Percentiles rank a stretch among this genome's conserved stretches.
Conservation (phyloP, 92 coral and sea anemone species). For the Isaurus tuberculatus region DNA sequence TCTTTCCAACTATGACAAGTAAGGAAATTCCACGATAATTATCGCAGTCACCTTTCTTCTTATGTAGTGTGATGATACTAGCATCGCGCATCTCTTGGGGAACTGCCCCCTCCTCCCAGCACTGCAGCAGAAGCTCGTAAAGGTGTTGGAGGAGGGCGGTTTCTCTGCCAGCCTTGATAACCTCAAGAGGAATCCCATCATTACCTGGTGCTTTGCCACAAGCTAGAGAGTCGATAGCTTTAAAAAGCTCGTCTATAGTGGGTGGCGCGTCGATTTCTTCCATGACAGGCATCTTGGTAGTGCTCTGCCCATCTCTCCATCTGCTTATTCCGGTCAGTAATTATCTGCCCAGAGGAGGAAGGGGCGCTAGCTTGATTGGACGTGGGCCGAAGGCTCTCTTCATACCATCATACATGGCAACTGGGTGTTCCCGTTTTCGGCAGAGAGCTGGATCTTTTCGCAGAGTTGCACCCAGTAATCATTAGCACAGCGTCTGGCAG, state of each 20-base stretch:
- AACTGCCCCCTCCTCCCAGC: too few relatives aligned
- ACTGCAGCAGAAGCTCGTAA: too few relatives aligned
- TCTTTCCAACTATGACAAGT: too few relatives aligned
- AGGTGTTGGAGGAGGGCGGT: too few relatives aligned
- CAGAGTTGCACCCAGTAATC: conserved; percentile 2
- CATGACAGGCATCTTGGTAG: not conserved
- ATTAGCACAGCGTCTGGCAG: not conserved
- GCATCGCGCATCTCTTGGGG: too few relatives aligned
- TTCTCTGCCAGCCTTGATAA: too few relatives aligned
- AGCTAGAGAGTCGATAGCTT: too few relatives aligned
- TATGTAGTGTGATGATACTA: too few relatives aligned
- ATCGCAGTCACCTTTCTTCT: too few relatives aligned
- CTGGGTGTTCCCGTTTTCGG: not conserved
- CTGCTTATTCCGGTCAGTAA: not conserved
- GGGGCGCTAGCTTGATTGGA: conserved; percentile 7
- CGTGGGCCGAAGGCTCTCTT: conserved; percentile 11
- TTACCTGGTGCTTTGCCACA: too few relatives aligned
- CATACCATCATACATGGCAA: not conserved
- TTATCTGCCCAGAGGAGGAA: not conserved
- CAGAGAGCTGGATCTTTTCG: conserved; percentile 1
- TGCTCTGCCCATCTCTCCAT: conserved; percentile 3
- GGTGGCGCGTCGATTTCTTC: conserved; percentile 1
- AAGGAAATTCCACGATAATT: too few relatives aligned
- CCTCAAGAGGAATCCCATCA: too few relatives aligned
- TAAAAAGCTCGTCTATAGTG: conserved; percentile 3